Conservation (phyloP, 2,888 invertebrate species). For the Chrysodeixis includens region DNA sequence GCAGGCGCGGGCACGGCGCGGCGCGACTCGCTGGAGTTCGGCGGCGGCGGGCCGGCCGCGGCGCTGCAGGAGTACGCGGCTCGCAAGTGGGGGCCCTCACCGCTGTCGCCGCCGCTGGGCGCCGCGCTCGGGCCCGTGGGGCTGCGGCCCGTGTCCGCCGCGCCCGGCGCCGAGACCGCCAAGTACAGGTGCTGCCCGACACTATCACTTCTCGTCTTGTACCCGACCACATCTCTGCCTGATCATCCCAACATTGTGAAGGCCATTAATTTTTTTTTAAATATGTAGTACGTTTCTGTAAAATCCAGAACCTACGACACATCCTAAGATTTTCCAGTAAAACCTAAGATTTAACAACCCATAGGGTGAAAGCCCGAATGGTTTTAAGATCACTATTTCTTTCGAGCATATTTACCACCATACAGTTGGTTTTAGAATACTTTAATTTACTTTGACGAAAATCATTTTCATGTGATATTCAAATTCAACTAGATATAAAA, state of each 20-base stretch:
- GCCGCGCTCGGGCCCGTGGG: conserved; percentile 92
- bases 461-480: no score
- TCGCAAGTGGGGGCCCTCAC: conserved; percentile 90
- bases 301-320: no score
- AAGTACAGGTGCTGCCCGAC: conserved; percentile 89
- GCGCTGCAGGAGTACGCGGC: conserved; percentile 87
- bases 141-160: conserved; percentile 90
- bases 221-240: conserved; percentile 13
- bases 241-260: background rate
- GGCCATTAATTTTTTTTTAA: background rate
- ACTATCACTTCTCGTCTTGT: conserved; percentile 21
- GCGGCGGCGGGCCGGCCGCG: conserved; percentile 80
- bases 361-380: no score
- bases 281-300: no score
- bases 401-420: no score
- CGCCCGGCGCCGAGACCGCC: conserved; percentile 97
- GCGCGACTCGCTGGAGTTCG: conserved; percentile 90
- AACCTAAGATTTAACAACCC: no score
- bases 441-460: no score
- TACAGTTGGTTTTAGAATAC: no score
- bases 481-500: no score
- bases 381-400: no score
- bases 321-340: no score
- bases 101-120: conserved; percentile 92
- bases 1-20: conserved; percentile 84